Evolutionary conservation across 2,113 vertebrate species (phyloP), one percentile per base, ranked within the genome.

Genomic region (Hippocampus abdominalis): DNA sequence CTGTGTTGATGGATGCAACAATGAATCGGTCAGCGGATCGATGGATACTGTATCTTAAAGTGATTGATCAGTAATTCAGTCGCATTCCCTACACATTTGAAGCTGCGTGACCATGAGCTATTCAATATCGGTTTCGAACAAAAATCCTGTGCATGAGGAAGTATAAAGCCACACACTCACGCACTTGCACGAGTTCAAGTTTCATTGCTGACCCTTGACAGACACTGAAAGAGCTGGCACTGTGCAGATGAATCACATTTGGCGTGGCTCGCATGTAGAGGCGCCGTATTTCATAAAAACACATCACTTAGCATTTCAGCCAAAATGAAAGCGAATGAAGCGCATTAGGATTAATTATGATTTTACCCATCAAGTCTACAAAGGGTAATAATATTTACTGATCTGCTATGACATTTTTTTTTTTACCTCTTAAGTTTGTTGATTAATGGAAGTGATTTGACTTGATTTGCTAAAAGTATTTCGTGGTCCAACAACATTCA

Each of bases 231-330:
- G 51, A 68, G 46, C 61, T 23, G 40, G 56, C 51, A 60, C 32
- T 57, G 48, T 78, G 66, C 70, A 51, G 20, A 77, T 72, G 65
- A 82, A 71, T 71, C 63, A 74, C 71, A 61, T 48, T 67, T 49
- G 57, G 74, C 3, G 1, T 29, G 60, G 74, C n/a, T 74, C 42
- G 29, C 40, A 25, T 62, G 62, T 57, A 67, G 49, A 75, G 18
- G 39, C 60, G 13, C 42, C 12, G 10, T 15, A 51, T 46, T 64
- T 40, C 65, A 70, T 71, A 60, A 68, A 60, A 21, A 53, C 70
- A 71, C 23, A 48, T 68, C 64, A 70, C 59, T 62, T 53, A 8
- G 23, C 70, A 6, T 68, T 1, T 56, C 21, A 73, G 29, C 5
- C 16, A 59, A 64, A 70, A 77, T 44, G 56, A 67, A 64, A 75